A percentile compares a stretch with the other conserved stretches of the same genome.
Conservation (phyloP, 2,797 vertebrate genomes). For the Myotis findleyi region DNA sequence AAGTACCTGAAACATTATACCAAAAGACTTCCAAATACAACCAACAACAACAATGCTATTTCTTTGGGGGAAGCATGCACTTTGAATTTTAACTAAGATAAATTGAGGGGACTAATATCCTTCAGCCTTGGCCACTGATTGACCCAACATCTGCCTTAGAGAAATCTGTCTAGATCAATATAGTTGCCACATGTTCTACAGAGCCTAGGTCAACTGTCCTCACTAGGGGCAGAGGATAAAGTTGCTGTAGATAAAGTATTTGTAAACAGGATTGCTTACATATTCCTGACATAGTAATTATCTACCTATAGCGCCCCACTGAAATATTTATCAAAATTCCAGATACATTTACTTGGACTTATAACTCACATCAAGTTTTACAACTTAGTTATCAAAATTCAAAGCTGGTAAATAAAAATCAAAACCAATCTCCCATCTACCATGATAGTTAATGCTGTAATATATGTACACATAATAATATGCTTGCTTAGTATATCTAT, state of each 20-base stretch:
- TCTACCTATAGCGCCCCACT: neutral
- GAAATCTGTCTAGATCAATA: slow-evolving; percentile 21
- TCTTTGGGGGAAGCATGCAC: slow-evolving; percentile 7
- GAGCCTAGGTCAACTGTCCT: neutral
- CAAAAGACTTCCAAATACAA: slow-evolving; percentile 14
- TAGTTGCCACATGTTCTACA: slow-evolving; percentile 14
- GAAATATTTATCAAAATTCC: slow-evolving; percentile 30
- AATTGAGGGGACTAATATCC: slow-evolving; percentile 19
- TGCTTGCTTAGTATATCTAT: neutral
- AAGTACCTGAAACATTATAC: neutral
- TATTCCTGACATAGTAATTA: slow-evolving; percentile 1
- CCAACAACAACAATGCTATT: neutral
- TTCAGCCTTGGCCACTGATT: slow-evolving; percentile 38
- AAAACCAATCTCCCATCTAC: slow-evolving; percentile 20
- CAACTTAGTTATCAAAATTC: slow-evolving; percentile 48
- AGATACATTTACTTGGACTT: neutral
- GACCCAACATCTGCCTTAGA: neutral
- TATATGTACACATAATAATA: neutral
- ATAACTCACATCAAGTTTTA: slow-evolving; percentile 45
- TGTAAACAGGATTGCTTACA: neutral
- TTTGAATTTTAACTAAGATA: slow-evolving; percentile 60
- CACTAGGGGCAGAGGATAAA: neutral
- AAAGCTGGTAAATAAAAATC: slow-evolving; percentile 58
- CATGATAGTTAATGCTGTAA: slow-evolving; percentile 5
- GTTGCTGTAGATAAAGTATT: neutral